Conservation (phyloP, 2,797 vertebrate species). For the Clamator glandarius region DNA sequence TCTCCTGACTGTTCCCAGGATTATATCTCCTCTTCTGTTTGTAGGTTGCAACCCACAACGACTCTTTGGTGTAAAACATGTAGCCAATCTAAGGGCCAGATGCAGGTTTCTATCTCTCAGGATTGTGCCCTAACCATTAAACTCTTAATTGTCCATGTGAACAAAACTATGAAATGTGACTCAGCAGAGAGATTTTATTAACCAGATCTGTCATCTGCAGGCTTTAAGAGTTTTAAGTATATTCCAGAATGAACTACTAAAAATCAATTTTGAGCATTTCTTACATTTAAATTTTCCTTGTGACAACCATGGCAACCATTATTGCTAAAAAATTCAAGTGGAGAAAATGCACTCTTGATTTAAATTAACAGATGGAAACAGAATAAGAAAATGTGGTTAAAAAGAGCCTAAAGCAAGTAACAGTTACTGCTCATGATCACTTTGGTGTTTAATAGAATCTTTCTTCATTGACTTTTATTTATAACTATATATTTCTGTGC, state of each 20-base stretch:
- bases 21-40: background rate
- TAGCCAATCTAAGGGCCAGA: background rate
- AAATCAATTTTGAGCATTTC: slow-evolving; percentile 55
- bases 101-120: background rate
- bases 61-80: background rate
- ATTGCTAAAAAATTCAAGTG: background rate
- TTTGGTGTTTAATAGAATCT: slow-evolving; percentile 33
- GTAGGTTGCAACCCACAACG: background rate
- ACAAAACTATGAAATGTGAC: background rate
- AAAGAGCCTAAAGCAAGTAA: slow-evolving; percentile 25
- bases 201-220: background rate
- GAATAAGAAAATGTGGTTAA: slow-evolving; percentile 11
- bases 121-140: background rate
- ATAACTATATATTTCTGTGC: background rate
- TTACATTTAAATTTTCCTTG: slow-evolving; percentile 39
- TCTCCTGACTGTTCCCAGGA: background rate
- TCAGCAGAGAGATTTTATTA: background rate
- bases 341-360: slow-evolving; percentile 43
- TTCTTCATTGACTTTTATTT: slow-evolving; percentile 37
- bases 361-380: slow-evolving; percentile 54
- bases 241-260: slow-evolving; percentile 21
- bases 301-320: slow-evolving; percentile 62
- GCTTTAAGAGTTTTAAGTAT: slow-evolving; percentile 1
- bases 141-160: background rate
- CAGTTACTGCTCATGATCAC: background rate